Percentiles rank a stretch among this genome's conserved stretches.
Conservation (phyloP, 2,888 invertebrate species). For the Cryptocheilus praepositus region DNA sequence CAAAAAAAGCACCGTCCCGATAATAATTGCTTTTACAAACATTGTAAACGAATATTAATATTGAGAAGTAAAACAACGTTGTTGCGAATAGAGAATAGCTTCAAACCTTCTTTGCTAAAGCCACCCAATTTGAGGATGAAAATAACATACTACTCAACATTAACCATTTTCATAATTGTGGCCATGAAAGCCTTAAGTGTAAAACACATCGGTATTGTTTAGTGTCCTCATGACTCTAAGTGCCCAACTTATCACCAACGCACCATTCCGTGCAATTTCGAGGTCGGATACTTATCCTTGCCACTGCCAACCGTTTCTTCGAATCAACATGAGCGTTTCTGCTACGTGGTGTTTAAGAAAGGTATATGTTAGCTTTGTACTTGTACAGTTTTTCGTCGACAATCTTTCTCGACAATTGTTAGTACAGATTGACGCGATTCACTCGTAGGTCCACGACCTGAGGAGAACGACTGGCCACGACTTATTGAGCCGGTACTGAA, state of each 20-base stretch:
- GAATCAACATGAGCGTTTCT: constrained; percentile 80
- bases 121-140: no score
- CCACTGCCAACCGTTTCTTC: constrained; percentile 58
- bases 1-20: no score
- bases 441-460: constrained; percentile 73
- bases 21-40: no score
- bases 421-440: neutral
- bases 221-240: constrained; percentile 88
- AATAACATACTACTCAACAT: no score
- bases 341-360: constrained; percentile 89
- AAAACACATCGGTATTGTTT: no score
- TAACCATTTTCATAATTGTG: no score
- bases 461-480: constrained; percentile 84
- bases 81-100: no score
- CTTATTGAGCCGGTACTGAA: constrained; percentile 84
- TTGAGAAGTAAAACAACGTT: no score
- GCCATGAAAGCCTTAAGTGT: no score
- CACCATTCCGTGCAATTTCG: constrained; percentile 87
- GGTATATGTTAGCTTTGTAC: constrained; percentile 74
- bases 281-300: constrained; percentile 79
- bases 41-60: no score
- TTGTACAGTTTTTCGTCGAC: neutral
- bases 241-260: constrained; percentile 85
- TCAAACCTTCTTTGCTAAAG: no score
- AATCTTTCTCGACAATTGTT: neutral